Base-by-base conservation (phyloP, 2,888 invertebrate genomes). In the Shargacucullia verbasci region DNA sequence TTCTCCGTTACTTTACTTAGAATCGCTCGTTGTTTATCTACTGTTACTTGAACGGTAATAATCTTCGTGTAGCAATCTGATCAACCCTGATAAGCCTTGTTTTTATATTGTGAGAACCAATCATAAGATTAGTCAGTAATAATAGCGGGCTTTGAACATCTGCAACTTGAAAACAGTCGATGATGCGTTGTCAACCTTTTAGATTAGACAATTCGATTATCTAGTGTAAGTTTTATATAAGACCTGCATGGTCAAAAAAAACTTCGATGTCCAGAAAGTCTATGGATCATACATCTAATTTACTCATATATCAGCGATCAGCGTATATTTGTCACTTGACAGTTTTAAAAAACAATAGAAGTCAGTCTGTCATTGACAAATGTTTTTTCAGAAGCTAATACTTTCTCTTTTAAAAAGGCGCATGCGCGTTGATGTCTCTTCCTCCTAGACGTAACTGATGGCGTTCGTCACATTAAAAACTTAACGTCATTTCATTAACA, bases 381-480 rank as follows among this genome's bases (percentile, higher is more conserved):
- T 12, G 31, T 13, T 20, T 2, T 45, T 58, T 41, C 41, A 43
- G 49, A 43, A 43, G 25, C 43, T 9, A 41, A 43, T 1, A 69
- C 75, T 76, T 76, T 76, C 75, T 74, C 77, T 71, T 76, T 71
- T 64, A 10, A 45, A 56, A 52, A 59, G 13, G 29, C 37, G 46
- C 15, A 27, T 54, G 47, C 76, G 78, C 80, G 81, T 80, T 81
- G 80, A 79, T 78, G 78, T 83, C 80, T 81, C 73, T 81, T 76
- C 54, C 54, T 75, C 31, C 39, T 35, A 60, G 60, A 60, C 59
- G 54, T 71, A 62, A 62, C 54, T 13, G 15, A 58, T 48, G 20
- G 10, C 29, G 38, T 31, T 44, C 12, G 52, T 47, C 45, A 55
- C 33, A 44, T 48, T 13, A 47, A 47, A 11, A n/a, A n/a, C n/a